phyloP scores from a whole-genome alignment of 2,797 vertebrate genomes.

The Coracias cyanogaster region DNA sequence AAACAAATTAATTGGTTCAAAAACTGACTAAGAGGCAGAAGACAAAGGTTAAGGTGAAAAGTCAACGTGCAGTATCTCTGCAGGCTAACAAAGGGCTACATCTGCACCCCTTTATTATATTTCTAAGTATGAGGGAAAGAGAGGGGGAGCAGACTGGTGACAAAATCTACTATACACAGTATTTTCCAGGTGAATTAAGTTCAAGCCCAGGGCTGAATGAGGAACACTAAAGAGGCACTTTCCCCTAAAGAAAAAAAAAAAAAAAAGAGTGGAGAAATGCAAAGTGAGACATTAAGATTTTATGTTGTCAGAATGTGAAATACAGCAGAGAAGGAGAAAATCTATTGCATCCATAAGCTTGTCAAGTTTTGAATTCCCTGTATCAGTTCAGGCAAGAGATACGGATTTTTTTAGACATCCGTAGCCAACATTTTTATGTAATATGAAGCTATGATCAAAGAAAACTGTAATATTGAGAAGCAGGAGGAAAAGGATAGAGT shows the following conservation, averaged over 20 bases:
- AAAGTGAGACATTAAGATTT: neutral
- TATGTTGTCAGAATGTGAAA: neutral
- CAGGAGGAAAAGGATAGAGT: neutral
- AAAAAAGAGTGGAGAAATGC: neutral
- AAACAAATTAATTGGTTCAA: neutral
- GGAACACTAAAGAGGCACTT: neutral
- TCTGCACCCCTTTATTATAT: neutral
- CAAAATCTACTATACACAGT: neutral
- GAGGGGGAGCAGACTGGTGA: neutral
- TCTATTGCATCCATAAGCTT: neutral
- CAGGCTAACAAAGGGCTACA: neutral
- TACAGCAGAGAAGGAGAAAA: neutral
- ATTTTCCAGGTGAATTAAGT: neutral
- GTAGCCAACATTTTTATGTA: neutral
- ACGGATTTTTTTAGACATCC: neutral
- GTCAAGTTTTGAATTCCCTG: neutral
- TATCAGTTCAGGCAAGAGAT: neutral
- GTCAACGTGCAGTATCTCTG: neutral
- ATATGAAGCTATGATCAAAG: neutral
- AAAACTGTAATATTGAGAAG: neutral
- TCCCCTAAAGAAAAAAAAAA: neutral
- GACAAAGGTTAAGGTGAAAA: neutral
- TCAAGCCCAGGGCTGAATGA: neutral
- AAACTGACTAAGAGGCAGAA: neutral
- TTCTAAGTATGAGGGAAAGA: neutral